Conservation (phyloP, 2,888 invertebrate species). For the Lasioglossum villosulum region DNA sequence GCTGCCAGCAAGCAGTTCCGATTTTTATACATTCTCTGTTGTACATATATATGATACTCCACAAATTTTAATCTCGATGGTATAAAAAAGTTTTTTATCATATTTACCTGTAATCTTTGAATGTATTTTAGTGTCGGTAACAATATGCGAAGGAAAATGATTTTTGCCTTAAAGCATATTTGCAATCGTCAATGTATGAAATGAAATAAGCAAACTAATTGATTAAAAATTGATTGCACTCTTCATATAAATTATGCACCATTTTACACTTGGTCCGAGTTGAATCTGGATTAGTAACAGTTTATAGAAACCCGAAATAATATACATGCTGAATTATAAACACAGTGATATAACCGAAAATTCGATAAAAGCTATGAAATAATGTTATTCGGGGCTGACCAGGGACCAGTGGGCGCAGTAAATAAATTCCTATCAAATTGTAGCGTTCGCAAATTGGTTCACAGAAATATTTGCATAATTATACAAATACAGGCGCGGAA, state of each 20-base stretch:
- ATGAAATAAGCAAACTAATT: background rate
- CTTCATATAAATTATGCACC: too few species aligned
- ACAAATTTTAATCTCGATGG: background rate
- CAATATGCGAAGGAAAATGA: too few species aligned
- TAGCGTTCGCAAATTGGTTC: background rate
- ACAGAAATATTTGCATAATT: conserved; percentile 1
- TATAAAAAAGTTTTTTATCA: too few species aligned
- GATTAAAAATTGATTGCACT: too few species aligned
- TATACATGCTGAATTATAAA: background rate
- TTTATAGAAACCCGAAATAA: background rate
- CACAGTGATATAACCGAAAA: background rate
- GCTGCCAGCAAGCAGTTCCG: background rate
- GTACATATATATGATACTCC: too few species aligned
- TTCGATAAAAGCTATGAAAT: background rate
- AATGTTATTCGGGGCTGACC: background rate
- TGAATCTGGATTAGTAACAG: background rate
- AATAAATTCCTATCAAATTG: background rate
- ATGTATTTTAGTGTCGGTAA: too few species aligned
- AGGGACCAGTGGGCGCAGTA: too few species aligned
- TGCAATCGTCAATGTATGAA: background rate
- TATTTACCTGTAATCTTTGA: too few species aligned
- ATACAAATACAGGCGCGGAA: conserved; percentile 1
- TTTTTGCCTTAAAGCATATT: too few species aligned
- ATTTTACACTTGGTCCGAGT: background rate
- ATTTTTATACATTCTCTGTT: background rate